These are phyloP conservation scores for Nymphalis polychloros DNA, from an alignment of 2,888 invertebrate genomes.

Conservation along the genomic window DNA sequence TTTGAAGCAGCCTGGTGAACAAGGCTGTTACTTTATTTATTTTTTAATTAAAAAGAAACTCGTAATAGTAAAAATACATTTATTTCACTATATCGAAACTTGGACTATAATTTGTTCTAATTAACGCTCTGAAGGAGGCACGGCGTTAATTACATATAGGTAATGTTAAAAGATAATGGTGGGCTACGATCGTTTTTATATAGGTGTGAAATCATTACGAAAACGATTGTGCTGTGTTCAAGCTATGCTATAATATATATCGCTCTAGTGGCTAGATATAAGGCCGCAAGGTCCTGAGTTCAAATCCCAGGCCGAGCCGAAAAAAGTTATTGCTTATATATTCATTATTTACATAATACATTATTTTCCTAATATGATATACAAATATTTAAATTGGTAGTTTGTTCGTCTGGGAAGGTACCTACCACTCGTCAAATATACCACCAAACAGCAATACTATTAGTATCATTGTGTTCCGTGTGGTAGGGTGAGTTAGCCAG, in stretches of 20 bases:
- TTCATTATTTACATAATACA: not conserved
- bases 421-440: too few species aligned
- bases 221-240: not conserved
- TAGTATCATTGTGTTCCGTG: too few species aligned
- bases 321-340: not conserved
- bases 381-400: not conserved
- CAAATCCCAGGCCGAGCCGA: too few species aligned
- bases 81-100: not conserved
- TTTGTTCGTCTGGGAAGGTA: too few species aligned
- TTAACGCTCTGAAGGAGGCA: conserved; percentile 13
- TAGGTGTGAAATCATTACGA: conserved; percentile 28
- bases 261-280: too few species aligned
- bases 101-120: conserved; percentile 11
- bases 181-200: conserved; percentile 14
- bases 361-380: not conserved
- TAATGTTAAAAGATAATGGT: conserved; percentile 12
- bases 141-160: conserved; percentile 14
- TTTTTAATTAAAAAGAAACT: too few species aligned
- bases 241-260: conserved; percentile 13
- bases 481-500: too few species aligned
- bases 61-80: too few species aligned
- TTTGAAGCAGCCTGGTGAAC: too few species aligned
- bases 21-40: too few species aligned
- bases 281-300: too few species aligned
- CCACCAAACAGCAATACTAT: too few species aligned